Percentiles rank a stretch among this genome's conserved stretches.
Conservation (phyloP, 2,113 vertebrate species). For the Dasyurus viverrinus region DNA sequence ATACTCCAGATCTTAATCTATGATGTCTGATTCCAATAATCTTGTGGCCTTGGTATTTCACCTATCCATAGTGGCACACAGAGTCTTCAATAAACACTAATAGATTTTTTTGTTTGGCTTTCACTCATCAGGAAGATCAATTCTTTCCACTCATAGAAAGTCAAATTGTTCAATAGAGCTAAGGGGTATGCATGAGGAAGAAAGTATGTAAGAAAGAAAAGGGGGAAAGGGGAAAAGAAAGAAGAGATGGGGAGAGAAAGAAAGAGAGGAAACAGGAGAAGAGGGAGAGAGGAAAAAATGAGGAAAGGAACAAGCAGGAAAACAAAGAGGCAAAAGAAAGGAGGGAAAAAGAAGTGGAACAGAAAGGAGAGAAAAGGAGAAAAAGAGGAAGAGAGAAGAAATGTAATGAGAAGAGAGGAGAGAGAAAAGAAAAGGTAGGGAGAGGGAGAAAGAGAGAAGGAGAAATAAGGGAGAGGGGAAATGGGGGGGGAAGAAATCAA, state of each 20-base stretch:
- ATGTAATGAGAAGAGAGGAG: background rate
- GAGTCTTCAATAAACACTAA: background rate
- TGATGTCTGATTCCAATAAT: background rate
- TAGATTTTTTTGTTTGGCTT: background rate
- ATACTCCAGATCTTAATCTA: background rate
- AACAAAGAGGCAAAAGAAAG: background rate
- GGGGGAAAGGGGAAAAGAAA: background rate
- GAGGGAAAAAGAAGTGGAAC: background rate
- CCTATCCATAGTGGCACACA: background rate
- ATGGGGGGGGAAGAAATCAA: background rate
- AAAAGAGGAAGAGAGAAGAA: background rate
- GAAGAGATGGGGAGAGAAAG: background rate
- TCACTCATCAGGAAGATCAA: background rate
- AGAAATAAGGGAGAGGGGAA: too few relatives aligned
- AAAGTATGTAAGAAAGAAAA: background rate
- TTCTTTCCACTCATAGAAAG: background rate
- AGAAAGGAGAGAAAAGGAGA: too few relatives aligned
- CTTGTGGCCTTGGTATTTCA: background rate
- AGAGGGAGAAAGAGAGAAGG: too few relatives aligned
- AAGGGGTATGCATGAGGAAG: background rate
- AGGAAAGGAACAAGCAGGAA: background rate
- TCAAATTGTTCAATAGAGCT: background rate
- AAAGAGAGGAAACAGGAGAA: background rate
- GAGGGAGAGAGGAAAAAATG: rapidly evolving
- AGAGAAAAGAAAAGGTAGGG: too few relatives aligned